Evolutionary conservation across 2,797 vertebrate genomes (phyloP).

Genomic region (Benthosema pterotum): DNA sequence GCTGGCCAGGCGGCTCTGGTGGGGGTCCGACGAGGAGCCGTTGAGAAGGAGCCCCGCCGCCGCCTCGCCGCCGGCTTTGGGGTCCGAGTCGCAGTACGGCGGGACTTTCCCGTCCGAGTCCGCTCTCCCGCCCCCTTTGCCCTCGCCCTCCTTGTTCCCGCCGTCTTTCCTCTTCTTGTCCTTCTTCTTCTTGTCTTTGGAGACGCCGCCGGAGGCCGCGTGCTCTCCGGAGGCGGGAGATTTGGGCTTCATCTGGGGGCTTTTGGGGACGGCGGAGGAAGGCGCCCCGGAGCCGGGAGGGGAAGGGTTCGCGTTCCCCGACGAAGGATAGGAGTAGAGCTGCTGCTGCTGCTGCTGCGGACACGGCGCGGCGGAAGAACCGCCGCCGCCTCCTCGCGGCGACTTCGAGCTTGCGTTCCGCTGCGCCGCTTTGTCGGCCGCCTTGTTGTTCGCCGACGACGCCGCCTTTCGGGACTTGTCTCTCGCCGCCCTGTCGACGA

Average conservation of each 20-base stretch:
- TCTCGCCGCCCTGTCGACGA: slow-evolving; percentile 86
- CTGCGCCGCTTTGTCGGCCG: slow-evolving; percentile 88
- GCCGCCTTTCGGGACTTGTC: slow-evolving; percentile 90
- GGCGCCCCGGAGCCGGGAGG: slow-evolving; percentile 69
- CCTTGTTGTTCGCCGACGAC: slow-evolving; percentile 76
- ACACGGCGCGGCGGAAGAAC: slow-evolving; percentile 82
- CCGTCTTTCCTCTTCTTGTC: slow-evolving; percentile 96
- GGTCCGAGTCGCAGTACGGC: slow-evolving; percentile 85
- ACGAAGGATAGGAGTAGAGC: slow-evolving; percentile 89
- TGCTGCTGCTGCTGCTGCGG: slow-evolving; percentile 96
- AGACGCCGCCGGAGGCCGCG: slow-evolving; percentile 84
- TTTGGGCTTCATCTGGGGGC: slow-evolving; percentile 93
- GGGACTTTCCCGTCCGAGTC: slow-evolving; percentile 93
- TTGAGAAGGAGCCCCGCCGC: slow-evolving; percentile 92
- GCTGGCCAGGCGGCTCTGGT: slow-evolving; percentile 96
- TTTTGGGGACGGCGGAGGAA: slow-evolving; percentile 80
- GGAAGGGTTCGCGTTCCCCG: slow-evolving; percentile 87
- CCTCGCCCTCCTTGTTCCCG: slow-evolving; percentile 86
- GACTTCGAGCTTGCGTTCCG: slow-evolving; percentile 96
- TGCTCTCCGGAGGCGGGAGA: slow-evolving; percentile 90
- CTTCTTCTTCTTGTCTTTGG: slow-evolving; percentile 97
- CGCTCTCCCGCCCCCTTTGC: slow-evolving; percentile 86
- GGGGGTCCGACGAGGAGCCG: slow-evolving; percentile 85
- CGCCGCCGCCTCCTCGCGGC: too few relatives aligned
- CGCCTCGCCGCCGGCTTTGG: slow-evolving; percentile 76